Percentiles rank a stretch among this genome's conserved stretches.
These are phyloP conservation scores for Crocallis elinguaria DNA, from an alignment of 2,888 invertebrate species.

Conservation along the genomic window DNA sequence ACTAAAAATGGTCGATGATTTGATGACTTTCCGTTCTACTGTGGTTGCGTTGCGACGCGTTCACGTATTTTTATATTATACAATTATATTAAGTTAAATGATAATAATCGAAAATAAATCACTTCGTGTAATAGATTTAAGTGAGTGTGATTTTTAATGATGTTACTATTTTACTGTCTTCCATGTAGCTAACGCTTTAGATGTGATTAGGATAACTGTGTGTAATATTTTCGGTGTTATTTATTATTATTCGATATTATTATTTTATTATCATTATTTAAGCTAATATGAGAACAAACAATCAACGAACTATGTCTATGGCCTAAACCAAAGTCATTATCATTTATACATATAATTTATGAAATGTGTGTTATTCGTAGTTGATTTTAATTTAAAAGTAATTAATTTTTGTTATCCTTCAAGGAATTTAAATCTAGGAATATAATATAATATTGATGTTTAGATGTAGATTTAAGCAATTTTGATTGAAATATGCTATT, in stretches of 20 bases:
- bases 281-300: not conserved
- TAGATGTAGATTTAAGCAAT: conserved; percentile 34
- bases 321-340: conserved; percentile 31
- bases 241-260: too few relatives aligned
- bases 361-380: conserved; percentile 31
- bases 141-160: conserved; percentile 31
- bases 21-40: conserved; percentile 63
- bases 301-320: conserved; percentile 24
- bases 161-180: conserved; percentile 67
- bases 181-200: conserved; percentile 62
- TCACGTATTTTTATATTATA: conserved; percentile 76
- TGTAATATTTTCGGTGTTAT: not conserved
- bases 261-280: conserved; percentile 1
- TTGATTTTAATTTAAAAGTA: conserved; percentile 23
- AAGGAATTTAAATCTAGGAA: conserved; percentile 43
- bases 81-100: conserved; percentile 56
- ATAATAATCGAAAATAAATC: conserved; percentile 25
- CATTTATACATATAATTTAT: conserved; percentile 6
- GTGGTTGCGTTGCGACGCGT: conserved; percentile 77
- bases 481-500: conserved; percentile 29
- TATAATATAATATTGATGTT: conserved; percentile 28
- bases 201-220: conserved; percentile 32
- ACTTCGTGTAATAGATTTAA: conserved; percentile 36
- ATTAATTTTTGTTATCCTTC: conserved; percentile 50
- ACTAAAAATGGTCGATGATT: conserved; percentile 49